Evolutionary conservation across 2,888 invertebrate species (phyloP).

Genomic region (Zhengitettix transpicula): DNA sequence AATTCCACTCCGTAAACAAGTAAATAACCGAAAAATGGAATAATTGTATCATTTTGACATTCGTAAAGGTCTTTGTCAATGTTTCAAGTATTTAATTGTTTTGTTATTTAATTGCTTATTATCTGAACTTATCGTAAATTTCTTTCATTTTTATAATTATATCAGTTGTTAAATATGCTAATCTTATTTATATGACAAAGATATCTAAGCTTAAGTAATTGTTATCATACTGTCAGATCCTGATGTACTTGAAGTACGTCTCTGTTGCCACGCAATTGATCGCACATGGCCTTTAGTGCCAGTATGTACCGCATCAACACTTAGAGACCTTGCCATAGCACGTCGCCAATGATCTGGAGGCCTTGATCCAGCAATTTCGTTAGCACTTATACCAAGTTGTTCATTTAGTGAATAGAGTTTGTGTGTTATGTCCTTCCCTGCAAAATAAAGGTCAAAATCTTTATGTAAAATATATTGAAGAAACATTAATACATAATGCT

Average conservation of each 20-base stretch:
- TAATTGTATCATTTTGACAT: background rate
- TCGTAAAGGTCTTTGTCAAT: background rate
- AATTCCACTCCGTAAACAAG: too few relatives aligned
- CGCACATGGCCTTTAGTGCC: slow-evolving; percentile 57
- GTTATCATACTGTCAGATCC: slow-evolving; percentile 26
- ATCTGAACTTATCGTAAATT: background rate
- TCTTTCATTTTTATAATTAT: background rate
- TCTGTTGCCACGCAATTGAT: slow-evolving; percentile 42
- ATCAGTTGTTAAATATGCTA: too few relatives aligned
- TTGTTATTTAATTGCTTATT: background rate
- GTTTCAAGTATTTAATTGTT: background rate
- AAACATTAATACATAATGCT: too few relatives aligned
- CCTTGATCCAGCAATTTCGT: slow-evolving; percentile 14
- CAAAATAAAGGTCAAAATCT: background rate
- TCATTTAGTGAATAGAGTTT: slow-evolving; percentile 71
- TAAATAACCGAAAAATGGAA: background rate
- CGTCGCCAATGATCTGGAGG: slow-evolving; percentile 25
- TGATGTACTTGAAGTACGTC: slow-evolving; percentile 26
- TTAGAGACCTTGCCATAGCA: slow-evolving; percentile 45
- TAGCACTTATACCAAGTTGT: slow-evolving; percentile 32
- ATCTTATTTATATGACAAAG: too few relatives aligned
- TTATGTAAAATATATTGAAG: too few relatives aligned
- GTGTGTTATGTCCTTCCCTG: slow-evolving; percentile 67
- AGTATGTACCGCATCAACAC: slow-evolving; percentile 62
- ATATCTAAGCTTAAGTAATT: background rate